Conservation (phyloP, 2,113 vertebrate genomes). For the Ochotona curzoniae region DNA sequence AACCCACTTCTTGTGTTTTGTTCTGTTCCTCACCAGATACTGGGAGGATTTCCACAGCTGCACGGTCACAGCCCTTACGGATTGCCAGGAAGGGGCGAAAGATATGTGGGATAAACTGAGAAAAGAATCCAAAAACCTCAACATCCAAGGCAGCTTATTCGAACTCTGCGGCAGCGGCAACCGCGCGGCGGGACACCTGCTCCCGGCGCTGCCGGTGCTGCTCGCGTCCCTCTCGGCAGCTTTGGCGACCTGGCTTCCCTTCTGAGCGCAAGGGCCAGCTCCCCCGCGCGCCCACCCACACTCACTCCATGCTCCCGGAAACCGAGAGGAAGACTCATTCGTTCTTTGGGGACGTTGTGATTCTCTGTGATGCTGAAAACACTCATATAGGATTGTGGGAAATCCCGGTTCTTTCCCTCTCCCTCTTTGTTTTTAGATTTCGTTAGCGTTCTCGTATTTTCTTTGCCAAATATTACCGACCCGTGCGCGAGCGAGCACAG, state of each 20-base stretch:
- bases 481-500: conserved; percentile 85
- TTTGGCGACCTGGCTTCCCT: conserved; percentile 93
- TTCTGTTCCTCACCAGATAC: conserved; percentile 90
- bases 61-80: conserved; percentile 95
- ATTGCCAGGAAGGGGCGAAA: conserved; percentile 98
- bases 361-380: conserved; percentile 86
- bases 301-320: conserved; percentile 85
- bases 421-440: background rate
- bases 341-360: conserved; percentile 86
- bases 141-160: conserved; percentile 98
- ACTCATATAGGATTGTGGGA: conserved; percentile 87
- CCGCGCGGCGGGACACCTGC: conserved; percentile 85
- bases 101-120: conserved; percentile 99
- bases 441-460: conserved; percentile 80
- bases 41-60: conserved; percentile 99
- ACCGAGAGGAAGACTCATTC: conserved; percentile 85
- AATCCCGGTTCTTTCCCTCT: conserved; percentile 53
- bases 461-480: conserved; percentile 89
- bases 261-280: conserved; percentile 86
- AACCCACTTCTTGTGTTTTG: conserved; percentile 73
- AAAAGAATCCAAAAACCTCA: conserved; percentile 97
- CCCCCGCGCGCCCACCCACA: conserved; percentile 76
- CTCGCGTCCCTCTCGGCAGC: conserved; percentile 90
- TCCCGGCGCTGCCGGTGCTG: conserved; percentile 87
- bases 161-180: conserved; percentile 95